These are phyloP conservation scores for Anthrax anthrax DNA, from an alignment of 2,888 invertebrate genomes.

Conservation along the genomic window DNA sequence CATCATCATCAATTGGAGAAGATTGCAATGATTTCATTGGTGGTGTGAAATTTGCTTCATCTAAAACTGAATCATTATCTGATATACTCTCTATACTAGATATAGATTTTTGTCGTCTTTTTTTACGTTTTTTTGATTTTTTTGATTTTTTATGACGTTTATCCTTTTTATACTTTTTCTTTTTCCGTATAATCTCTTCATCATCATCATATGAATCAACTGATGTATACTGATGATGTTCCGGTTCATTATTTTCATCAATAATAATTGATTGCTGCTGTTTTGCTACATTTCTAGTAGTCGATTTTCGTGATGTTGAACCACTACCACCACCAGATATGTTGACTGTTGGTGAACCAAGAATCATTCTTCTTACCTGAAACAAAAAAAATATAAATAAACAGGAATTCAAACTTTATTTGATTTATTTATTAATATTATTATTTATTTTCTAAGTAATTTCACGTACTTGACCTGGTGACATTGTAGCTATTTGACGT, in stretches of 20 bases:
- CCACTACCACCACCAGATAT: slow-evolving; percentile 14
- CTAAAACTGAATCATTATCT: slow-evolving; percentile 36
- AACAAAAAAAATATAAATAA: neutral
- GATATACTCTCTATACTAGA: slow-evolving; percentile 53
- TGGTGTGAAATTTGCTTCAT: slow-evolving; percentile 29
- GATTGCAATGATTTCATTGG: slow-evolving; percentile 16
- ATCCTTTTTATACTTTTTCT: slow-evolving; percentile 32
- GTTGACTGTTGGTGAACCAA: slow-evolving; percentile 22
- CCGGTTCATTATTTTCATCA: slow-evolving; percentile 17
- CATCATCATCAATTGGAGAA: too few species aligned
- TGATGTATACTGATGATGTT: slow-evolving; percentile 18
- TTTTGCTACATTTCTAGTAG: slow-evolving; percentile 5
- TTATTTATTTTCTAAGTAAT: neutral
- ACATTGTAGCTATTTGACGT: slow-evolving; percentile 21
- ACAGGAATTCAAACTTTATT: too few species aligned
- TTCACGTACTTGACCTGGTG: slow-evolving; percentile 18
- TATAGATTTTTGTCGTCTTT: slow-evolving; percentile 50
- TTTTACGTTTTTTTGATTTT: slow-evolving; percentile 52
- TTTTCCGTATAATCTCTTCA: slow-evolving; percentile 42
- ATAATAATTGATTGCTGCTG: neutral
- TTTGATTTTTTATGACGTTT: slow-evolving; percentile 58
- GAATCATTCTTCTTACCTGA: slow-evolving; percentile 19
- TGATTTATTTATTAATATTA: too few species aligned
- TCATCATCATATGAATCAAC: slow-evolving; percentile 23
- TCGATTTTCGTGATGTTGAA: slow-evolving; percentile 11